A percentile compares a stretch with the other conserved stretches of the same genome.
phyloP scores from a whole-genome alignment of 2,888 invertebrate species.

The Pyralis farinalis region DNA sequence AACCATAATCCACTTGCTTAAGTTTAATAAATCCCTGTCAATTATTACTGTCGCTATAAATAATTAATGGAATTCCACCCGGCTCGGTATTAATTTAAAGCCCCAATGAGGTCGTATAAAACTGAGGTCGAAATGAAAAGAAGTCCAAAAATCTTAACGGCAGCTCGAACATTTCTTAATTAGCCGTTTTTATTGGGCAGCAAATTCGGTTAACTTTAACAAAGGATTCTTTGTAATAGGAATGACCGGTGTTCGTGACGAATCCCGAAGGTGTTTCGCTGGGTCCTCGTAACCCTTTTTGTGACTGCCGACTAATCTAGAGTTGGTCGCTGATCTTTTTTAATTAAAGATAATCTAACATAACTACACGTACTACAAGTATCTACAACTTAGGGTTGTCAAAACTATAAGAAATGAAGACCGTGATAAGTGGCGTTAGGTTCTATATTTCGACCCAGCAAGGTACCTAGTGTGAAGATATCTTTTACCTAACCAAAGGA shows the following conservation, averaged over 20 bases:
- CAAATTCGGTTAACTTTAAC: constrained; percentile 77
- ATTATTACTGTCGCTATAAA: constrained; percentile 12
- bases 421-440: no score
- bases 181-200: constrained; percentile 73
- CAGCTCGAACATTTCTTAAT: constrained; percentile 75
- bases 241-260: constrained; percentile 76
- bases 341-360: constrained; percentile 78
- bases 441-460: no score
- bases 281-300: constrained; percentile 73
- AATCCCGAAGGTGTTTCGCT: constrained; percentile 74
- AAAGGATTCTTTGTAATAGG: constrained; percentile 74
- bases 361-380: constrained; percentile 65
- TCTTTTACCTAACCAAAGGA: no score
- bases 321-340: constrained; percentile 65
- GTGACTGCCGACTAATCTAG: constrained; percentile 74
- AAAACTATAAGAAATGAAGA: no score
- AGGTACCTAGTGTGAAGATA: no score
- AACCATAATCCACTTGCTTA: neutral
- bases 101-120: constrained; percentile 45
- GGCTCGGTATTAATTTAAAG: constrained; percentile 35
- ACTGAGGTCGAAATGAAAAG: constrained; percentile 46
- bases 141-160: constrained; percentile 59
- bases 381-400: constrained; percentile 46
- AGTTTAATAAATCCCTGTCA: constrained; percentile 2
- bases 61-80: constrained; percentile 20